These are phyloP conservation scores for Schlechtendalia chinensis DNA, from an alignment of 1,140 invertebrate genomes.

Conservation along the genomic window DNA sequence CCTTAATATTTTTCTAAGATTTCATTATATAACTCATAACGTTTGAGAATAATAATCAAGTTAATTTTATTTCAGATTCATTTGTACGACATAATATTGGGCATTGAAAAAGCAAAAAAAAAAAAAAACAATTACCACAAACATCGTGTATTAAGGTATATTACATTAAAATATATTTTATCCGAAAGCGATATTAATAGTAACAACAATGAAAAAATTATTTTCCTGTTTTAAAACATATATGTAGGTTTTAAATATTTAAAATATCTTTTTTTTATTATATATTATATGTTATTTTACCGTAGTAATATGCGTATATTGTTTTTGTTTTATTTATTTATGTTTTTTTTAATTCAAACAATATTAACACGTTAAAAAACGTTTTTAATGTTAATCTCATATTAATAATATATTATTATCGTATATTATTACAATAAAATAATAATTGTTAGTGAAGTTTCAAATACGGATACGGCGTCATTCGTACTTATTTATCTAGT, in stretches of 20 bases:
- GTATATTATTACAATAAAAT: neutral
- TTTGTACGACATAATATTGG: neutral
- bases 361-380: conserved; percentile 3
- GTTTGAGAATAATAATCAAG: too few relatives aligned
- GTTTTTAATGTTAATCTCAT: conserved; percentile 8
- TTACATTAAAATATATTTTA: neutral
- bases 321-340: neutral
- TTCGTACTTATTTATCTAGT: conserved; percentile 12
- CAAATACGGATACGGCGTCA: neutral
- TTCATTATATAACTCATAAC: too few relatives aligned
- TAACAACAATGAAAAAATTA: neutral
- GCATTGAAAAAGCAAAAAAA: conserved; percentile 10
- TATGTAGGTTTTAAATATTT: neutral
- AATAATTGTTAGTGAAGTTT: conserved; percentile 11
- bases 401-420: neutral
- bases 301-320: neutral
- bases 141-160: neutral
- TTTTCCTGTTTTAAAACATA: conserved; percentile 4
- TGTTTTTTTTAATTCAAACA: neutral
- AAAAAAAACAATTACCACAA: neutral
- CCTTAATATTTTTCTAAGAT: too few relatives aligned
- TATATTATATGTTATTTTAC: neutral
- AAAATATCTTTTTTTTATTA: neutral
- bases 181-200: neutral
- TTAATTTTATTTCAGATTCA: conserved; percentile 10